Evolutionary conservation across 2,888 invertebrate species (phyloP).

Genomic region (Danaus chrysippus): DNA sequence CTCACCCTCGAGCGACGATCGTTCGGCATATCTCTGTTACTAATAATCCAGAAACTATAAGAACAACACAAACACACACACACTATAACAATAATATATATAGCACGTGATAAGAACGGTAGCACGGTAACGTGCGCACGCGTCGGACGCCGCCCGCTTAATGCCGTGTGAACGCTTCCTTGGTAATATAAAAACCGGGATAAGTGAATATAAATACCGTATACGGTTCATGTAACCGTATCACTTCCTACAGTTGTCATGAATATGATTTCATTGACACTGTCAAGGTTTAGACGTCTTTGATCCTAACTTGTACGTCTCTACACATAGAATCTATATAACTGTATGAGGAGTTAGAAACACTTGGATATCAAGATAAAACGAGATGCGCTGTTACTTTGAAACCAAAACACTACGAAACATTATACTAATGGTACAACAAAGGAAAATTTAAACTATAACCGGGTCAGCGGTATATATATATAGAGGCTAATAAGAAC

Average conservation of each 20-base stretch:
- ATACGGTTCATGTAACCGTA: slow-evolving; percentile 17
- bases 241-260: background rate
- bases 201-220: slow-evolving; percentile 27
- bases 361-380: no score
- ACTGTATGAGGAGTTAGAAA: no score
- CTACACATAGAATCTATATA: no score
- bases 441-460: background rate
- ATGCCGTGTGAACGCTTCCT: slow-evolving; percentile 40
- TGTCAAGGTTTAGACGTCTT: background rate
- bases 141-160: slow-evolving; percentile 40
- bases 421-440: background rate
- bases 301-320: background rate
- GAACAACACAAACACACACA: slow-evolving; percentile 15
- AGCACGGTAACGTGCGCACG: slow-evolving; percentile 29
- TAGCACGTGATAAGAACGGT: slow-evolving; percentile 20
- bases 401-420: background rate
- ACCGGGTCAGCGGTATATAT: slow-evolving; percentile 10
- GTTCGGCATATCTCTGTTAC: slow-evolving; percentile 47
- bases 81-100: slow-evolving; percentile 17
- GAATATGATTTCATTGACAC: background rate
- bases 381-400: background rate
- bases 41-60: slow-evolving; percentile 1
- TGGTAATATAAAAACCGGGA: slow-evolving; percentile 30
- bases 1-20: slow-evolving; percentile 58
- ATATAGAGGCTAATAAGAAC: slow-evolving; percentile 12